Percentiles rank a stretch among this genome's conserved stretches.
Evolutionary conservation across 2,888 invertebrate species (phyloP).

Genomic region (Euzetes globulus): DNA sequence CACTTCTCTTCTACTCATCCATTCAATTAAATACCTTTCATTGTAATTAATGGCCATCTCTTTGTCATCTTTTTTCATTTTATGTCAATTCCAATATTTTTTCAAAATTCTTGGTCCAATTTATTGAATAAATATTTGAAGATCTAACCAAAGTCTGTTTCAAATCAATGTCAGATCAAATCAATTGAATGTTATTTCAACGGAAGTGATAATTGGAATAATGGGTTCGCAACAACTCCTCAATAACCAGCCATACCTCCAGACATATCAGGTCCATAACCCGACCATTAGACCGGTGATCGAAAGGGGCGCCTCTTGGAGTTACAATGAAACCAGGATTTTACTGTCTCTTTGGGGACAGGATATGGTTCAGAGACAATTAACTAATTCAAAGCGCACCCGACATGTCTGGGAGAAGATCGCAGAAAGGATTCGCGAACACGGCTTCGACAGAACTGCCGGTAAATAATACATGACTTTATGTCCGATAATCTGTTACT

Average conservation of each 20-base stretch:
- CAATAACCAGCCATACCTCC: constrained; percentile 9
- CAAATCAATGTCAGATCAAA: too few relatives aligned
- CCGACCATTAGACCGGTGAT: constrained; percentile 30
- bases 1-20: too few relatives aligned
- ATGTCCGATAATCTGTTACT: not conserved
- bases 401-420: constrained; percentile 38
- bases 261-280: constrained; percentile 20
- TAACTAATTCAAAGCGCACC: constrained; percentile 38
- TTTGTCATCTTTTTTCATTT: too few relatives aligned
- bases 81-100: too few relatives aligned
- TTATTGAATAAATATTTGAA: too few relatives aligned
- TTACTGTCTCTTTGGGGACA: constrained; percentile 38
- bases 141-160: too few relatives aligned
- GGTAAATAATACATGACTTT: constrained; percentile 20
- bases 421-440: constrained; percentile 36
- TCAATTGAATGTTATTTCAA: too few relatives aligned
- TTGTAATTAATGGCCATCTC: too few relatives aligned
- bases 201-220: not conserved
- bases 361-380: constrained; percentile 38
- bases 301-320: constrained; percentile 38
- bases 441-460: constrained; percentile 38
- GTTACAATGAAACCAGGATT: constrained; percentile 37
- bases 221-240: constrained; percentile 18
- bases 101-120: too few relatives aligned
- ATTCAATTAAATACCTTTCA: too few relatives aligned